Evolutionary conservation across 2,888 invertebrate species (phyloP).

Genomic region (Salticus scenicus): DNA sequence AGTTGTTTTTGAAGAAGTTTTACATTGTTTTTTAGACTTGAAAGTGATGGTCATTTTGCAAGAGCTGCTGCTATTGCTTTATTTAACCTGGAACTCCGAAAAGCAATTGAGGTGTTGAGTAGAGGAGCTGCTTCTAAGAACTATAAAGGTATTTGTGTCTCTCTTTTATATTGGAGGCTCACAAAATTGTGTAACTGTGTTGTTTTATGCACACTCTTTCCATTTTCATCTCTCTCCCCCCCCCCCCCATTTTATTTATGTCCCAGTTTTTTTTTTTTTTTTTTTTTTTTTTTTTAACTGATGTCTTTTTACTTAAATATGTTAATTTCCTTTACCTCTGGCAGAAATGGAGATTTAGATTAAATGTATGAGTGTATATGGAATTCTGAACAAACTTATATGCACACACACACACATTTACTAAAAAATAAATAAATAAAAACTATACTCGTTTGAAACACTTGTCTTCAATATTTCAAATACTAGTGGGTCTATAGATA

Average conservation of each 20-base stretch:
- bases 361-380: too few species aligned
- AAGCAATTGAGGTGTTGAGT: slow-evolving; percentile 90
- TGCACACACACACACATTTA: too few species aligned
- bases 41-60: slow-evolving; percentile 82
- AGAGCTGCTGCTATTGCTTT: slow-evolving; percentile 93
- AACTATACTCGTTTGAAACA: too few species aligned
- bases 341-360: too few species aligned
- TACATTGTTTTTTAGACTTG: slow-evolving; percentile 78
- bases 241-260: neutral
- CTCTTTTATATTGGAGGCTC: neutral
- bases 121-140: slow-evolving; percentile 79
- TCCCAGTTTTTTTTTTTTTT: too few species aligned
- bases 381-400: too few species aligned
- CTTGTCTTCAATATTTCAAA: too few species aligned
- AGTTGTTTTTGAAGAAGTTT: neutral
- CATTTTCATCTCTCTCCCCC: neutral
- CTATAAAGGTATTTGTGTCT: slow-evolving; percentile 73
- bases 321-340: too few species aligned
- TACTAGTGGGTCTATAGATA: too few species aligned
- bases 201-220: neutral
- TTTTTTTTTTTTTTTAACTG: neutral
- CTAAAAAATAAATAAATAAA: too few species aligned
- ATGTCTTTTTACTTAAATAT: too few species aligned
- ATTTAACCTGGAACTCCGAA: slow-evolving; percentile 88
- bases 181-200: neutral